Conservation (phyloP, 2,888 invertebrate genomes). For the Synergus gifuensis region DNA sequence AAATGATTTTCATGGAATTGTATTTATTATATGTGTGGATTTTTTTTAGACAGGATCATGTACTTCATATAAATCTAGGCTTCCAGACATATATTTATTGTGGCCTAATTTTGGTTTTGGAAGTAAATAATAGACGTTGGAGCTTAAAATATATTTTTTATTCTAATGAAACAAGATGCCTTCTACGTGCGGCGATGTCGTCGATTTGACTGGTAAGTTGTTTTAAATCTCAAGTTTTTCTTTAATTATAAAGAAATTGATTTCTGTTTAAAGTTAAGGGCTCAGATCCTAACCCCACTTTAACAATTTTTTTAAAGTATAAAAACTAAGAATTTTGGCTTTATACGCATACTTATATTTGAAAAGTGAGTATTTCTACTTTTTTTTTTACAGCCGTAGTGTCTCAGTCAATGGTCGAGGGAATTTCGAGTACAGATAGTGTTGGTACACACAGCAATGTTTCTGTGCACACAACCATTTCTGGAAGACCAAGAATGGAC, state of each 20-base stretch:
- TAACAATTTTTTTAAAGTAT: too few relatives aligned
- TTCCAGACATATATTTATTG: slow-evolving; percentile 28
- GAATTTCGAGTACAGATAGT: slow-evolving; percentile 79
- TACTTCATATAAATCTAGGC: neutral
- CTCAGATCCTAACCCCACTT: too few relatives aligned
- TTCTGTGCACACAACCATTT: slow-evolving; percentile 79
- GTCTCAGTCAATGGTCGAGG: slow-evolving; percentile 60
- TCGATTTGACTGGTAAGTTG: slow-evolving; percentile 67
- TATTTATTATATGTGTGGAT: neutral
- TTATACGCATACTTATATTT: neutral
- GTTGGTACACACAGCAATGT: slow-evolving; percentile 83
- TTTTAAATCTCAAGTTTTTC: neutral
- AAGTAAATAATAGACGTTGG: neutral
- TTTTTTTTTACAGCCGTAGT: slow-evolving; percentile 29
- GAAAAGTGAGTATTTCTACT: neutral
- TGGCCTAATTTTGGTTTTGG: neutral
- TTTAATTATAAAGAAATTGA: neutral
- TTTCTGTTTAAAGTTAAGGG: too few relatives aligned
- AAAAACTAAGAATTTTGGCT: too few relatives aligned
- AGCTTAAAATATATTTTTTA: neutral
- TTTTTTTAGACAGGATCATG: slow-evolving; percentile 17
- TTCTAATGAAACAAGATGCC: slow-evolving; percentile 65
- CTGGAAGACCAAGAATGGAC: slow-evolving; percentile 86
- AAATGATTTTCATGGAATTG: neutral
- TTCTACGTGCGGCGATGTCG: slow-evolving; percentile 69